Base-by-base conservation (phyloP, 2,888 invertebrate genomes). In the Resseliella maxima region DNA sequence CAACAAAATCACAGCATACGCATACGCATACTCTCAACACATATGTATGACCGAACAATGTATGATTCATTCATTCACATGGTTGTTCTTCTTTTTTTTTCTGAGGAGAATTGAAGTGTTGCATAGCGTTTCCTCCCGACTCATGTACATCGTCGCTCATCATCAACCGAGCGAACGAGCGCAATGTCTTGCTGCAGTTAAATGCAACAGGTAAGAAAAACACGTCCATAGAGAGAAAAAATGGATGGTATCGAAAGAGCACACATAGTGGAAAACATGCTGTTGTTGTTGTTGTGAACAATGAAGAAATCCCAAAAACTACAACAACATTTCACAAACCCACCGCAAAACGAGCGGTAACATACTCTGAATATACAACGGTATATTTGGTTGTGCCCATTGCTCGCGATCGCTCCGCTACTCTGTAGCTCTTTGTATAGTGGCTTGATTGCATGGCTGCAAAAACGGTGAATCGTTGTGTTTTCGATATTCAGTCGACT, bases 401-500 rank as follows among this genome's bases (percentile, higher is more conserved):
- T 83, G 36, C 38, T 83, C 38, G 83, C n/a, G 38, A 36, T 10
- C 81, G 38, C 38, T n/a, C n/a, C n/a, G 21, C 83, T n/a, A 18
- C 81, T 12, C 36, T 36, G 50, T 18, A 2, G 50, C 50, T 18
- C 10, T 18, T 18, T 2, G 10, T 50, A 18, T 21, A 12, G 64
- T 27, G 10, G 64, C 24, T 35, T n/a, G n/a, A n/a, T n/a, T n/a
- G n/a, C n/a, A 18, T 18, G 1, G 36, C 83, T 36, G 83, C 83
- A 83, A 83, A 81, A 83, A 83, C 83, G 83, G 83, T 36, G 38
- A 83, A 83, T 83, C 83, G 83, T 38, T 38, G 38, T n/a, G 24
- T 83, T 83, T 83, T 38, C 83, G n/a, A 36, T 38, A 50, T 50
- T 85, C 15, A 85, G 85, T 85, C 45, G 36, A 18, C 6, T 45